Evolutionary conservation across 2,797 vertebrate species (phyloP).

Genomic region (Ctenopoma multispine): DNA sequence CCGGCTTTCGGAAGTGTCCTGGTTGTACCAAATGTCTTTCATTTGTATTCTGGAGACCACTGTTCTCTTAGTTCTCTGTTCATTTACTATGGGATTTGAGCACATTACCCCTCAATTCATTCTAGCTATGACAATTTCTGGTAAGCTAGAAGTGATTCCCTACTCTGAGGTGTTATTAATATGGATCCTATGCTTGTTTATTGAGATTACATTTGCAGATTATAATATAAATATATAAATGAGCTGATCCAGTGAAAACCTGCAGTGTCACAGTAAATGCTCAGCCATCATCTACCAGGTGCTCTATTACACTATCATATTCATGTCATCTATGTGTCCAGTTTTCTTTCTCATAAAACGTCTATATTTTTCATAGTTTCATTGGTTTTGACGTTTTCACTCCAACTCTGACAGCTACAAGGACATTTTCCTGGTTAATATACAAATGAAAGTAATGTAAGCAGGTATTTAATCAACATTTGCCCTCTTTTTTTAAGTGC

Average conservation of each 20-base stretch:
- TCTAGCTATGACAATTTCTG: too few species aligned
- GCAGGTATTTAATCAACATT: neutral
- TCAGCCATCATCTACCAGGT: neutral
- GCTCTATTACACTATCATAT: neutral
- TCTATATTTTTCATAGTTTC: too few species aligned
- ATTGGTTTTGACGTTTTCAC: neutral
- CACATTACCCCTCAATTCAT: too few species aligned
- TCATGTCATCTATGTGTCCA: neutral
- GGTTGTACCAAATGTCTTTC: too few species aligned
- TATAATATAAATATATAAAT: neutral
- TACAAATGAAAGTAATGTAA: neutral
- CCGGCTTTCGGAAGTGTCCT: too few species aligned
- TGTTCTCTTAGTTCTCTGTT: too few species aligned
- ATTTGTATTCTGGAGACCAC: too few species aligned
- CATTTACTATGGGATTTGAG: too few species aligned
- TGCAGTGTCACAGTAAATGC: conserved; percentile 6
- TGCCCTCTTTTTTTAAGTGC: neutral
- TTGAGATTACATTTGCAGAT: too few species aligned
- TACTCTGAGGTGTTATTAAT: too few species aligned
- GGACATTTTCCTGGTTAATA: neutral
- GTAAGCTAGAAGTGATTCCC: too few species aligned
- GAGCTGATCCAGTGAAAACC: neutral
- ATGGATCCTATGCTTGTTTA: too few species aligned
- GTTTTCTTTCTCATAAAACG: neutral
- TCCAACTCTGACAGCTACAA: neutral